These are phyloP conservation scores for Unio delphinus DNA, from an alignment of 2,888 invertebrate genomes.

Conservation along the genomic window DNA sequence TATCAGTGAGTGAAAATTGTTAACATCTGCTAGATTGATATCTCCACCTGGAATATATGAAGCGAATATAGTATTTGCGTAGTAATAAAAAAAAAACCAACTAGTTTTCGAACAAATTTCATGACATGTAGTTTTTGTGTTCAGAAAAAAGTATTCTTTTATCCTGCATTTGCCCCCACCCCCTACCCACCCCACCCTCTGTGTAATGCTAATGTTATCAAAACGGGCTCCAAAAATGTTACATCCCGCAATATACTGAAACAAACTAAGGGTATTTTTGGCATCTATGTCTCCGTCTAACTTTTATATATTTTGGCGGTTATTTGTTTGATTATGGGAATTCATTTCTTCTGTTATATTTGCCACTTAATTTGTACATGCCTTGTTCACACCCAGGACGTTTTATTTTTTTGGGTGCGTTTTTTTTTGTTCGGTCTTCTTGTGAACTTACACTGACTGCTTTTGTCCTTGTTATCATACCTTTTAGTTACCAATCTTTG, in stretches of 20 bases:
- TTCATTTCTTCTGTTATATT: no score
- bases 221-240: constrained; percentile 9
- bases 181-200: no score
- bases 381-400: no score
- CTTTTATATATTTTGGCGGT: no score
- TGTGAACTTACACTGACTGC: no score
- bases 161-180: neutral
- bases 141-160: constrained; percentile 5
- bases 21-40: neutral
- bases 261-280: neutral
- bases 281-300: no score
- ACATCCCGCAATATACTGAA: constrained; percentile 5
- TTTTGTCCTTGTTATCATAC: no score
- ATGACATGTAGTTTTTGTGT: constrained; percentile 5
- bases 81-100: neutral
- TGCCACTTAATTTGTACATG: no score
- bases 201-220: constrained; percentile 1
- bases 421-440: no score
- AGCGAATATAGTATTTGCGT: constrained; percentile 2
- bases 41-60: constrained; percentile 1
- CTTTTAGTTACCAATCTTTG: neutral
- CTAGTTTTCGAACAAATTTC: constrained; percentile 10
- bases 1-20: constrained; percentile 1
- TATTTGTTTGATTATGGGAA: no score
- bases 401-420: no score